Conservation (phyloP, 2,113 vertebrate species). For the Bambusicola thoracicus region DNA sequence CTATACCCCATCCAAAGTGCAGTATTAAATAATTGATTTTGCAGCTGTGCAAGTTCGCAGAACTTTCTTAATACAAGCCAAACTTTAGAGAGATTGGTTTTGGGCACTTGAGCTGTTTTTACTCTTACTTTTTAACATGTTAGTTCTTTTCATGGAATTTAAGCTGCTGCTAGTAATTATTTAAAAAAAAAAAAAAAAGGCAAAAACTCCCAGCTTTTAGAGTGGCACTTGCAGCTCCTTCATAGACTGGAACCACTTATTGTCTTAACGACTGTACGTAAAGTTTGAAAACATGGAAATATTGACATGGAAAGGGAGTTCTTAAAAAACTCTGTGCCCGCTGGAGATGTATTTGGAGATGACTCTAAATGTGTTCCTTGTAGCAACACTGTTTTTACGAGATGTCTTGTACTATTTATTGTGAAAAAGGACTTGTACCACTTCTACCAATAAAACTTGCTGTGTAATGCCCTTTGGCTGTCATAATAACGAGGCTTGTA, state of each 20-base stretch:
- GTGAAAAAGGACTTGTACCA: not conserved
- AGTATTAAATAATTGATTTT: not conserved
- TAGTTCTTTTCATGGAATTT: not conserved
- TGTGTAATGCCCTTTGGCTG: not conserved
- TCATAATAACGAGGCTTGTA: not conserved
- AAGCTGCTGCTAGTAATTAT: not conserved
- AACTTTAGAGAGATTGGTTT: not conserved
- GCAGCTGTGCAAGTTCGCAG: not conserved
- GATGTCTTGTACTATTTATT: not conserved
- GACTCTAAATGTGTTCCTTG: not conserved
- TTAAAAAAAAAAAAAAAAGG: not conserved
- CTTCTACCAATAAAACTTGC: not conserved
- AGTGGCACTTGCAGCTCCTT: not conserved
- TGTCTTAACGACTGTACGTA: not conserved
- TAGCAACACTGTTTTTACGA: not conserved
- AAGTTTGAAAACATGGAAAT: not conserved
- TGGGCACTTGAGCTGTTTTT: not conserved
- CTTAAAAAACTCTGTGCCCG: accelerated
- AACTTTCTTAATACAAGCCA: not conserved
- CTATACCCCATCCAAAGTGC: not conserved
- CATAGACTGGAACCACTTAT: not conserved
- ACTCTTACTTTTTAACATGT: not conserved
- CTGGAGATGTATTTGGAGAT: not conserved
- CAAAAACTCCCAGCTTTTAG: not conserved
- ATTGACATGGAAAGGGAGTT: not conserved